Percentiles rank a stretch among this genome's conserved stretches.
Evolutionary conservation across 2,113 vertebrate genomes (phyloP).

Genomic region (Zonotrichia leucophrys): DNA sequence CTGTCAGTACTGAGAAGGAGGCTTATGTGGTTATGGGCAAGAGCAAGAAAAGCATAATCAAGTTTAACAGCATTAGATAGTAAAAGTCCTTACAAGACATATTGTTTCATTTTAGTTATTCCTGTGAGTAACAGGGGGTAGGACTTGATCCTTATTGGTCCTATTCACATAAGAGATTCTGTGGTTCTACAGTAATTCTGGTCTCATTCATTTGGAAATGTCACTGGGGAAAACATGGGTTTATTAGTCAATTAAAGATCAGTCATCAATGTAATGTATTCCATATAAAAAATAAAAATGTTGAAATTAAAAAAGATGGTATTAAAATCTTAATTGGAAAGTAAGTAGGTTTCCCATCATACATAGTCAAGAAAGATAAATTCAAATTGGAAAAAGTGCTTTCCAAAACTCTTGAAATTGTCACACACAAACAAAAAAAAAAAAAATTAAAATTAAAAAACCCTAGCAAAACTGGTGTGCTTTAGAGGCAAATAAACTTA

Average conservation of each 20-base stretch:
- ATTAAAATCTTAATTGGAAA: neutral
- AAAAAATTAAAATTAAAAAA: neutral
- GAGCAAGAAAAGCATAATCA: neutral
- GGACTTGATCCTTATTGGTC: neutral
- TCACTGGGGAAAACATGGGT: neutral
- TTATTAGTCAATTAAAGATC: neutral
- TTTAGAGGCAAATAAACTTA: neutral
- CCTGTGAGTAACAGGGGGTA: neutral
- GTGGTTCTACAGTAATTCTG: neutral
- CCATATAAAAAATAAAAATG: neutral
- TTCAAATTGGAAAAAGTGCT: neutral
- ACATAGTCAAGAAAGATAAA: neutral
- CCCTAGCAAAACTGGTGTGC: rapidly evolving
- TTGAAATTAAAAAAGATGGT: neutral
- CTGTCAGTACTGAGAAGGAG: neutral
- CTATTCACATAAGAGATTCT: neutral
- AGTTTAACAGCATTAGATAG: neutral
- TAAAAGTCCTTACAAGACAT: neutral
- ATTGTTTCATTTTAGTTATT: neutral
- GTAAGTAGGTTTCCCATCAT: neutral
- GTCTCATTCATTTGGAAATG: neutral
- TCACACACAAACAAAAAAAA: neutral
- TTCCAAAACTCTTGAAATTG: neutral
- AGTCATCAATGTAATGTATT: neutral
- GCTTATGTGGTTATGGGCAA: neutral